Percentiles rank a stretch among this genome's conserved stretches.
Evolutionary conservation across 2,113 vertebrate species (phyloP).

Genomic region (Lathamus discolor): DNA sequence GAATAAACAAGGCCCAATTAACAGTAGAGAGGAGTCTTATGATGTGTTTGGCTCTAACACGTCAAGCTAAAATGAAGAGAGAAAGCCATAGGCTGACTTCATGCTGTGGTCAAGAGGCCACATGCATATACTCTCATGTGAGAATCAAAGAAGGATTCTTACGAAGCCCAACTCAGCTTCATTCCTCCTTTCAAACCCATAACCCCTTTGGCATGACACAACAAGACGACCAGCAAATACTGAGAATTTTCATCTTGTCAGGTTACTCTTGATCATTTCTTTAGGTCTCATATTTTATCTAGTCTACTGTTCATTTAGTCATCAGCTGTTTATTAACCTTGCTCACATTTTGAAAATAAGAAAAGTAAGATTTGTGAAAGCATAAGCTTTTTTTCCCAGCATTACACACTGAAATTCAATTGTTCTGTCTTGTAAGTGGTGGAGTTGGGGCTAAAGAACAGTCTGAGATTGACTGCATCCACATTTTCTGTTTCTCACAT

Average conservation of each 20-base stretch:
- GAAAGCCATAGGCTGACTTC: neutral
- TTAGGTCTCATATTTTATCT: neutral
- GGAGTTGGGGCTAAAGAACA: neutral
- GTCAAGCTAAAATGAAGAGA: neutral
- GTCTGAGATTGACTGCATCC: neutral
- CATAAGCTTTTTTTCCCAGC: neutral
- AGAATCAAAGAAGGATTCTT: neutral
- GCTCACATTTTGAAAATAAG: neutral
- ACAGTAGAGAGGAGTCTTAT: neutral
- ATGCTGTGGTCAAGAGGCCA: neutral
- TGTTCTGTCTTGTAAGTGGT: neutral
- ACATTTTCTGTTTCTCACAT: neutral
- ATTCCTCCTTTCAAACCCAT: neutral
- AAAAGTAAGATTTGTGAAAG: neutral
- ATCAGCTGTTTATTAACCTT: neutral
- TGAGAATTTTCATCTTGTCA: neutral
- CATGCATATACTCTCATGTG: fast-evolving
- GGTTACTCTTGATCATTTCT: neutral
- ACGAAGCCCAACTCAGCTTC: neutral
- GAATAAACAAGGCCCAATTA: neutral
- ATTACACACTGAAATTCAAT: neutral
- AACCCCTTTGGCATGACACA: neutral
- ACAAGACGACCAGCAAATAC: neutral
- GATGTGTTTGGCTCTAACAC: neutral
- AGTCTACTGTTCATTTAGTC: neutral